Conservation (phyloP, 1,140 invertebrate species). For the Macrobrachium rosenbergii region DNA sequence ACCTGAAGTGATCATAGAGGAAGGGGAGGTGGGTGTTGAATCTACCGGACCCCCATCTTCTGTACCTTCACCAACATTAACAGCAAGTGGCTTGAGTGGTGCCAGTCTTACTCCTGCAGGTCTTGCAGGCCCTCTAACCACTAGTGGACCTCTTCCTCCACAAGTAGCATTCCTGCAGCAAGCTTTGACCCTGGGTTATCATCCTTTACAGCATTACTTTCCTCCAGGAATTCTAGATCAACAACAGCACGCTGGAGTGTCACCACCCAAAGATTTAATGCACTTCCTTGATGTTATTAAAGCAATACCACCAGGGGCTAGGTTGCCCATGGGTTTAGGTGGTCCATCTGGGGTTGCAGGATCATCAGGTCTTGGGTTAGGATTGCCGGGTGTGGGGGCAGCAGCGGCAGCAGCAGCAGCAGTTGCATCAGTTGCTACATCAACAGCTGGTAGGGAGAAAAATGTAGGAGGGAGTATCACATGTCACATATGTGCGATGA, state of each 20-base stretch:
- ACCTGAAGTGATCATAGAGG: slow-evolving; percentile 62
- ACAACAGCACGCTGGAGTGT: slow-evolving; percentile 48
- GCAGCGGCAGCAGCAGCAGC: slow-evolving; percentile 40
- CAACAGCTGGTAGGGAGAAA: slow-evolving; percentile 38
- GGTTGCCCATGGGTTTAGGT: slow-evolving; percentile 44
- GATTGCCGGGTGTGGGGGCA: slow-evolving; percentile 37
- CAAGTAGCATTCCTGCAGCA: slow-evolving; percentile 63
- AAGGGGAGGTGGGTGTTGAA: slow-evolving; percentile 48
- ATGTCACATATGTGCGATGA: slow-evolving; percentile 66
- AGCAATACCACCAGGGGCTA: slow-evolving; percentile 40
- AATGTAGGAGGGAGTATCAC: slow-evolving; percentile 53
- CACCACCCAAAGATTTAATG: slow-evolving; percentile 61
- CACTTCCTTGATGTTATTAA: slow-evolving; percentile 63
- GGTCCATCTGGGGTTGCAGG: slow-evolving; percentile 40
- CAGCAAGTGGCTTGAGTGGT: slow-evolving; percentile 24
- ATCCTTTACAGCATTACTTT: slow-evolving; percentile 60
- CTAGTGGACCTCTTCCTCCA: slow-evolving; percentile 46
- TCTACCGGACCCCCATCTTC: slow-evolving; percentile 42
- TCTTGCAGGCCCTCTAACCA: slow-evolving; percentile 33
- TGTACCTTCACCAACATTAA: slow-evolving; percentile 50
- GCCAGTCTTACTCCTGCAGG: slow-evolving; percentile 30
- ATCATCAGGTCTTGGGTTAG: slow-evolving; percentile 49
- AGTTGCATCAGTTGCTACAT: slow-evolving; percentile 31
- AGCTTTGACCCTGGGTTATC: slow-evolving; percentile 63
- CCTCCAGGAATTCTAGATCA: slow-evolving; percentile 50